These are phyloP conservation scores for Periplaneta americana DNA, from an alignment of 1,140 invertebrate species.

Conservation along the genomic window DNA sequence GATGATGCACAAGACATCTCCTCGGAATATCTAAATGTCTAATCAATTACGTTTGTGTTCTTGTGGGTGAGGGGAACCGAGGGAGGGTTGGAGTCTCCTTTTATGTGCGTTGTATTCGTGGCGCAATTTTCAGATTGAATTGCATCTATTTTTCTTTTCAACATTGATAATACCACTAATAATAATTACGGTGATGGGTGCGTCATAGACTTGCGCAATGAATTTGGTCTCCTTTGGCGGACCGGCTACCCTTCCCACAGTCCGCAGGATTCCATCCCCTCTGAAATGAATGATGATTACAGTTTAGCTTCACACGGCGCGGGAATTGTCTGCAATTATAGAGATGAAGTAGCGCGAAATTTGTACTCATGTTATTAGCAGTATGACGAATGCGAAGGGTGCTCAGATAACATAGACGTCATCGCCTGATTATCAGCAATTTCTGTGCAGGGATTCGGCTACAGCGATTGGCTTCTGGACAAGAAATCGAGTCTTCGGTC, in stretches of 20 bases:
- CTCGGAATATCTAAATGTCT: too few relatives aligned
- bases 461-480: too few relatives aligned
- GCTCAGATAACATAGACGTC: too few relatives aligned
- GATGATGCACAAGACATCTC: too few relatives aligned
- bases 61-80: too few relatives aligned
- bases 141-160: not conserved
- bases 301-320: not conserved
- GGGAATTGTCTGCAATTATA: not conserved
- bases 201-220: not conserved
- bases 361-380: not conserved
- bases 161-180: not conserved
- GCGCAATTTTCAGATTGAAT: too few relatives aligned
- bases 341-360: not conserved
- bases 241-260: not conserved
- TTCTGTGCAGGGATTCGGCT: too few relatives aligned
- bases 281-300: not conserved
- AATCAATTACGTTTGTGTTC: too few relatives aligned
- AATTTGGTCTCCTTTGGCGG: not conserved
- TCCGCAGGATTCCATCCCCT: not conserved
- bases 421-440: too few relatives aligned
- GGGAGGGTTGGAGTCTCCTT: too few relatives aligned
- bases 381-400: not conserved
- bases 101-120: too few relatives aligned
- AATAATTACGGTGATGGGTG: not conserved
- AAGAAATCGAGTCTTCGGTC: too few relatives aligned